Conservation (phyloP, 2,113 vertebrate genomes). For the Rhineura floridana region DNA sequence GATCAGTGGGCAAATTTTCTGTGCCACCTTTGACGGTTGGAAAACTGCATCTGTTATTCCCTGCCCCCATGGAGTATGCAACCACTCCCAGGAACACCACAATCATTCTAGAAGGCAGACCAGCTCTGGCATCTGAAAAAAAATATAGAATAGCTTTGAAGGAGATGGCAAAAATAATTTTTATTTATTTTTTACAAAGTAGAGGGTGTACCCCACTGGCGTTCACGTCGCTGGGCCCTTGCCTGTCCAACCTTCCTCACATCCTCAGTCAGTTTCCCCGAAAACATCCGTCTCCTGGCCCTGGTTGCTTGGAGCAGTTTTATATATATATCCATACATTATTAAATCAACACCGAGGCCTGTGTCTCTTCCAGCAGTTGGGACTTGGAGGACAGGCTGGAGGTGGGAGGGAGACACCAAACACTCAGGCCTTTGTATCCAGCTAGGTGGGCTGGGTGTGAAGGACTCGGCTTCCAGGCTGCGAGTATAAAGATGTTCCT, state of each 20-base stretch:
- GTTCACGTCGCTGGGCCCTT: not conserved
- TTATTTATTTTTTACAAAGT: not conserved
- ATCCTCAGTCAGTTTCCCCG: slow-evolving; percentile 79
- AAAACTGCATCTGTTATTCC: not conserved
- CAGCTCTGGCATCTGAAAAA: not conserved
- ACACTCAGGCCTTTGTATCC: slow-evolving; percentile 58
- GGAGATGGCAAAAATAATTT: not conserved
- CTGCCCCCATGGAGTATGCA: not conserved
- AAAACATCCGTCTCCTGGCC: slow-evolving; percentile 80
- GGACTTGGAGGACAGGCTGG: not conserved
- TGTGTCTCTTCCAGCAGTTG: slow-evolving; percentile 4
- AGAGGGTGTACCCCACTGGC: not conserved
- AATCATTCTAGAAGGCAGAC: not conserved
- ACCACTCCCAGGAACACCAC: not conserved
- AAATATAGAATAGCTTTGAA: not conserved
- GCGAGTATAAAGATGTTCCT: slow-evolving; percentile 36
- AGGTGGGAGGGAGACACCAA: slow-evolving; percentile 5
- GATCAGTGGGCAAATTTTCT: not conserved
- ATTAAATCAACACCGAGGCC: slow-evolving; percentile 29
- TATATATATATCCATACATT: slow-evolving; percentile 46
- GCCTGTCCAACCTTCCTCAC: slow-evolving; percentile 6
- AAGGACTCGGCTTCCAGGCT: slow-evolving; percentile 10
- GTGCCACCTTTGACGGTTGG: not conserved
- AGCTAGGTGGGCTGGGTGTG: slow-evolving; percentile 4
- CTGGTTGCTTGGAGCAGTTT: not conserved